These are phyloP conservation scores for Sprattus sprattus DNA, from an alignment of 2,113 vertebrate genomes.

Conservation along the genomic window DNA sequence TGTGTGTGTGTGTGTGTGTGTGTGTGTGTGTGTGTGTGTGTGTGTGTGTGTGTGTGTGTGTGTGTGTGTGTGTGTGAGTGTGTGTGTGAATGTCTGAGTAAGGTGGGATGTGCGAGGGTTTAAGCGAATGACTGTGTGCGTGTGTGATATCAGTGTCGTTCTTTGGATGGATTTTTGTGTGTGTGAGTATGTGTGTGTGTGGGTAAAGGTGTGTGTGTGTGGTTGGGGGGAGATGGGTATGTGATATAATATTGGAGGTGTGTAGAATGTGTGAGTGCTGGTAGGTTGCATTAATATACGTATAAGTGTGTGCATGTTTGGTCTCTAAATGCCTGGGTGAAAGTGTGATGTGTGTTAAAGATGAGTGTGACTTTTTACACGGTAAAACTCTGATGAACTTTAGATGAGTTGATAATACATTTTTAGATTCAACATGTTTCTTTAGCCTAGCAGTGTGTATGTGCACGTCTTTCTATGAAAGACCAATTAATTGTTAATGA, in stretches of 20 bases:
- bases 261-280: constrained; percentile 18
- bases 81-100: background rate
- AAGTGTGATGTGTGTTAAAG: background rate
- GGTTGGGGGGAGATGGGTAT: background rate
- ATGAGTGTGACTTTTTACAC: too few species aligned
- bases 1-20: constrained; percentile 1
- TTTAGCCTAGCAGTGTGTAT: too few species aligned
- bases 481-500: background rate
- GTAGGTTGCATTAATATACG: background rate
- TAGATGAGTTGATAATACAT: too few species aligned
- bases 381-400: too few species aligned
- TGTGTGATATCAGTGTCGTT: background rate
- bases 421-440: too few species aligned
- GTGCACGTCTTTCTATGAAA: background rate
- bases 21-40: constrained; percentile 2
- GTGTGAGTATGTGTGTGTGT: constrained; percentile 15
- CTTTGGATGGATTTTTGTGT: background rate
- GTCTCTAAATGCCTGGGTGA: background rate
- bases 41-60: constrained; percentile 2
- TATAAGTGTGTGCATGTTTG: background rate
- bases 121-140: background rate
- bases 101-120: background rate
- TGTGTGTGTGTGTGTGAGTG: background rate
- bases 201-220: constrained; percentile 2
- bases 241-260: background rate